Percentiles rank a stretch among this genome's conserved stretches.
These are phyloP conservation scores for Teleogryllus oceanicus DNA, from an alignment of 2,888 invertebrate species.

Conservation along the genomic window DNA sequence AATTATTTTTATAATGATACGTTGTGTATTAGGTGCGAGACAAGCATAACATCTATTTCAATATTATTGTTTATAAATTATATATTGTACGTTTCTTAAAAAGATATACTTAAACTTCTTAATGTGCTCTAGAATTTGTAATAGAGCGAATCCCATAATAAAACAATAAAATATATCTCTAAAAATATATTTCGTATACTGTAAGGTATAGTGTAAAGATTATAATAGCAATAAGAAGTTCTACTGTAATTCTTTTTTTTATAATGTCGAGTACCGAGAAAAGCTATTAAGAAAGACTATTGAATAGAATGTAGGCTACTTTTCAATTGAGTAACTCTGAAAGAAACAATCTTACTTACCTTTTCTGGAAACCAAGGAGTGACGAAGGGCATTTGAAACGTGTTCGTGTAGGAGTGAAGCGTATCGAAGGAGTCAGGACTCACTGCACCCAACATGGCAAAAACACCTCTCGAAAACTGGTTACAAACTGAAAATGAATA, in stretches of 20 bases:
- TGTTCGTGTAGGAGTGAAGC: slow-evolving; percentile 88
- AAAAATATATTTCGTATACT: no score
- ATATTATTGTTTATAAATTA: no score
- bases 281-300: no score
- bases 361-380: slow-evolving; percentile 94
- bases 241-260: not conserved
- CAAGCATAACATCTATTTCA: no score
- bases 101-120: no score
- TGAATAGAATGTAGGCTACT: no score
- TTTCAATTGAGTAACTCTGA: not conserved
- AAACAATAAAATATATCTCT: no score
- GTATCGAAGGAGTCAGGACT: slow-evolving; percentile 93
- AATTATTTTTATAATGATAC: no score
- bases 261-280: not conserved
- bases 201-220: not conserved
- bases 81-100: no score
- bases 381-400: slow-evolving; percentile 92
- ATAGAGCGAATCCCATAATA: no score
- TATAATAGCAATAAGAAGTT: slow-evolving; percentile 23
- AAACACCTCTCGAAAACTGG: slow-evolving; percentile 85
- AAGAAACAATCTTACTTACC: slow-evolving; percentile 50
- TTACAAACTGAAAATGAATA: slow-evolving; percentile 69
- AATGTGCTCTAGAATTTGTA: no score
- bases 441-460: slow-evolving; percentile 85
- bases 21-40: no score